Base-by-base conservation (phyloP, 1,140 invertebrate genomes). In the Lordiphosa mommai region DNA sequence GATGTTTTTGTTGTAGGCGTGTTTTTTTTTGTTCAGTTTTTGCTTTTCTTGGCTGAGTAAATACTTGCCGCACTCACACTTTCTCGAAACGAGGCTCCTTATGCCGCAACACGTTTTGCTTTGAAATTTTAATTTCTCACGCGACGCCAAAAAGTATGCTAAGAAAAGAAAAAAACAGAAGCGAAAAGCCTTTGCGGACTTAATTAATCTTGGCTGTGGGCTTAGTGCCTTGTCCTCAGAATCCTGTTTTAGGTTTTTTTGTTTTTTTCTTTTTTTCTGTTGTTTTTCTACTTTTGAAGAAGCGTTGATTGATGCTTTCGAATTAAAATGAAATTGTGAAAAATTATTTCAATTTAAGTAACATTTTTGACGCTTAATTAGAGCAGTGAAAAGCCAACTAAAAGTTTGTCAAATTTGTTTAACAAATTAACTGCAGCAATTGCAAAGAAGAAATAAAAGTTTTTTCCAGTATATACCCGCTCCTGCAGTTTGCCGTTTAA, bases 41-140 rank as follows among this genome's bases (percentile, higher is more conserved):
- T 61, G 52, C 55, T 71, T 57, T 69, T 69, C 71, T 57, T 46
- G 57, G 44, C 29, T 33, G 20, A 27, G 66, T 58, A 84, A 76
- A 80, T 70, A 79, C 59, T 49, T 49, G 46, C 27, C 20, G 47
- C 33, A 47, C 20, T 59, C 56, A 44, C 57, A 59, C 33, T 6
- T 32, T 6, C 8, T 30, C 14, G 14, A 34, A 10, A 29, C 29
- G 55, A 47, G 20, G 20, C 53, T 49, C 37, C 53, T 67, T 67
- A 68, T 68, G 73, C 50, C 43, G 67, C 47, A 66, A 40, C 72
- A 72, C 51, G 69, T 63, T 58, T 70, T 37, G 74, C 70, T 74
- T 74, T 76, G 76, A 80, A 80, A 82, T 80, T 82, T 80, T 82
- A 80, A 80, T 80, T 80, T 80, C 68, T 80, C 71, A 67, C 76